Percentiles rank a stretch among this genome's conserved stretches.
Evolutionary conservation across 2,888 invertebrate genomes (phyloP).

Genomic region (Leptopilina drosophilae): DNA sequence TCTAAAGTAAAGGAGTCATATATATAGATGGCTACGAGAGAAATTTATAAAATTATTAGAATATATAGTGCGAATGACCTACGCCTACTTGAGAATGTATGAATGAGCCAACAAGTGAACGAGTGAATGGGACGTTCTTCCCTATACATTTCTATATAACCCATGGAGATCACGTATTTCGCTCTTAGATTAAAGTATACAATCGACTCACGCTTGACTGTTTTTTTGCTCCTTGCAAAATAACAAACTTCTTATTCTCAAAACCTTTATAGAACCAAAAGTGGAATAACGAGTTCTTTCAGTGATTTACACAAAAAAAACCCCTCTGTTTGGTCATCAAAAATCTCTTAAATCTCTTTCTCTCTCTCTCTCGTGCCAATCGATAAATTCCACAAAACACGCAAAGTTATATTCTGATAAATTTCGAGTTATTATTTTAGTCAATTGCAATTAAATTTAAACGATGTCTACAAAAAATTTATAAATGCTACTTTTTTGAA

Average conservation of each 20-base stretch:
- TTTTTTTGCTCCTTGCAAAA: constrained; percentile 49
- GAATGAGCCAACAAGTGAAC: constrained; percentile 54
- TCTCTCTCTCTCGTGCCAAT: not conserved
- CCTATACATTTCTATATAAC: constrained; percentile 46
- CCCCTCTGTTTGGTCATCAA: not conserved
- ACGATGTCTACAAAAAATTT: no score
- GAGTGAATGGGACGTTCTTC: constrained; percentile 45
- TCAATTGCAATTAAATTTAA: no score
- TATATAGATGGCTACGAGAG: not conserved
- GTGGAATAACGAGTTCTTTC: constrained; percentile 63
- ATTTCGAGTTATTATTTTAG: no score
- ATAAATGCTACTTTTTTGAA: no score
- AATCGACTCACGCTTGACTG: constrained; percentile 49
- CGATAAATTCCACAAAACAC: constrained; percentile 4
- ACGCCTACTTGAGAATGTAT: constrained; percentile 48
- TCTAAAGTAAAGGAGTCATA: not conserved
- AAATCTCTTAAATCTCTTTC: not conserved
- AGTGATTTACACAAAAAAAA: constrained; percentile 48
- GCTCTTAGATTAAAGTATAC: constrained; percentile 57
- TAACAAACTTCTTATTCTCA: constrained; percentile 55
- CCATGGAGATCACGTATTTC: constrained; percentile 66
- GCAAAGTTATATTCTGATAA: not conserved
- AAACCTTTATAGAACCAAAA: constrained; percentile 63
- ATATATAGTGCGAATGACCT: constrained; percentile 27
- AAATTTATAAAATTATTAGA: constrained; percentile 24